Evolutionary conservation across 2,113 vertebrate genomes (phyloP).

Genomic region (Notothenia coriiceps): DNA sequence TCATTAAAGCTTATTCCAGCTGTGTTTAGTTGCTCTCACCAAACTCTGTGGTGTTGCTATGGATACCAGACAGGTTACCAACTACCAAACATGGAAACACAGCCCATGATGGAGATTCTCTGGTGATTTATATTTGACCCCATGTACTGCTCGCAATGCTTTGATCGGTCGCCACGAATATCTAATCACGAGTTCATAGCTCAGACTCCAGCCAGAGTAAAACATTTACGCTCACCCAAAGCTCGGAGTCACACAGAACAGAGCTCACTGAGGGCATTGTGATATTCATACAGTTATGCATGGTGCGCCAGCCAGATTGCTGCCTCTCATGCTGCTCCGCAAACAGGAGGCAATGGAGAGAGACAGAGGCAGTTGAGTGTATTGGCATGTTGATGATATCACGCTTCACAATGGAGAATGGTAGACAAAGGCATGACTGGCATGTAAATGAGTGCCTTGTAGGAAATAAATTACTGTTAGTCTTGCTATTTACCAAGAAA

Average conservation of each 20-base stretch:
- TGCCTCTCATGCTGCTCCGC: constrained; percentile 61
- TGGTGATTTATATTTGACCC: constrained; percentile 49
- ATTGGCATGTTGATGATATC: constrained; percentile 63
- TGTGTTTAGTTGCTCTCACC: constrained; percentile 55
- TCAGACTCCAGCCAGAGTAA: constrained; percentile 5
- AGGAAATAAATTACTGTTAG: constrained; percentile 59
- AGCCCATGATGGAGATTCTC: constrained; percentile 48
- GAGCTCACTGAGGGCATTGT: constrained; percentile 53
- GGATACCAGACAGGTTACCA: constrained; percentile 75
- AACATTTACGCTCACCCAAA: constrained; percentile 14
- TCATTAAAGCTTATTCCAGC: constrained; percentile 73
- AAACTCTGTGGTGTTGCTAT: constrained; percentile 74
- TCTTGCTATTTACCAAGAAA: constrained; percentile 58
- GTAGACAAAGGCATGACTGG: constrained; percentile 56
- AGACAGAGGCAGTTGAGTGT: constrained; percentile 30
- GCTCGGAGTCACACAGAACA: constrained; percentile 41
- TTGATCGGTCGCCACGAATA: constrained; percentile 49
- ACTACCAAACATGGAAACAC: constrained; percentile 59
- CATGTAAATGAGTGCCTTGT: constrained; percentile 54
- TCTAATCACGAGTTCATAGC: constrained; percentile 44
- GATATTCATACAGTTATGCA: constrained; percentile 77
- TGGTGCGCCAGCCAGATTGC: constrained; percentile 64
- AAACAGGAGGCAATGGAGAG: constrained; percentile 36
- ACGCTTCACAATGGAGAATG: constrained; percentile 50
- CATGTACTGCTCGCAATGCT: constrained; percentile 7